Evolutionary conservation across 2,113 vertebrate genomes (phyloP).

Genomic region (Brachirus orientalis): DNA sequence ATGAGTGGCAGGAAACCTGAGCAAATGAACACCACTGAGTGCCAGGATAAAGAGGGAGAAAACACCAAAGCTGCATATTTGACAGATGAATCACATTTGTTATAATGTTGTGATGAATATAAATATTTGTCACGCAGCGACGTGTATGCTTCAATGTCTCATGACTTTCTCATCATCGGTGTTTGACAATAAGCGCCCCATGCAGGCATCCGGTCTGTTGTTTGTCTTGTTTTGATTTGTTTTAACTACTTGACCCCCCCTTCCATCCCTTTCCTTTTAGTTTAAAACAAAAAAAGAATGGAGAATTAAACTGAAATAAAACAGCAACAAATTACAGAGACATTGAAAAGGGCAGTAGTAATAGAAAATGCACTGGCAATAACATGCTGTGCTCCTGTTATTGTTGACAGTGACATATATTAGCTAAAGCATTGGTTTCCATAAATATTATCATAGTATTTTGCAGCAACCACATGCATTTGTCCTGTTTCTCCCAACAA

Average conservation of each 20-base stretch:
- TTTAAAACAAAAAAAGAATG: neutral
- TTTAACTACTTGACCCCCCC: conserved; percentile 24
- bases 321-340: neutral
- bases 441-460: conserved; percentile 11
- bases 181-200: conserved; percentile 22
- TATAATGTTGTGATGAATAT: neutral
- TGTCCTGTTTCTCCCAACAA: neutral
- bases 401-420: conserved; percentile 26
- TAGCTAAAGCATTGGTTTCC: conserved; percentile 1
- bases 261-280: conserved; percentile 17
- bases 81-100: conserved; percentile 39
- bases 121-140: conserved; percentile 27
- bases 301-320: neutral
- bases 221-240: conserved; percentile 17
- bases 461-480: neutral
- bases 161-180: conserved; percentile 23
- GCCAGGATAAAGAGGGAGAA: conserved; percentile 28
- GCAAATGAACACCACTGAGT: neutral
- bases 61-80: conserved; percentile 16
- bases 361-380: too few species aligned
- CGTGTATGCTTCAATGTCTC: conserved; percentile 1
- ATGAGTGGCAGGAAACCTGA: conserved; percentile 33
- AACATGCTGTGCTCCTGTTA: neutral
- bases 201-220: neutral
- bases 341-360: too few species aligned